A percentile compares a stretch with the other conserved stretches of the same genome.
Evolutionary conservation across 2,113 vertebrate species (phyloP).

Genomic region (Neomonachus schauinslandi): DNA sequence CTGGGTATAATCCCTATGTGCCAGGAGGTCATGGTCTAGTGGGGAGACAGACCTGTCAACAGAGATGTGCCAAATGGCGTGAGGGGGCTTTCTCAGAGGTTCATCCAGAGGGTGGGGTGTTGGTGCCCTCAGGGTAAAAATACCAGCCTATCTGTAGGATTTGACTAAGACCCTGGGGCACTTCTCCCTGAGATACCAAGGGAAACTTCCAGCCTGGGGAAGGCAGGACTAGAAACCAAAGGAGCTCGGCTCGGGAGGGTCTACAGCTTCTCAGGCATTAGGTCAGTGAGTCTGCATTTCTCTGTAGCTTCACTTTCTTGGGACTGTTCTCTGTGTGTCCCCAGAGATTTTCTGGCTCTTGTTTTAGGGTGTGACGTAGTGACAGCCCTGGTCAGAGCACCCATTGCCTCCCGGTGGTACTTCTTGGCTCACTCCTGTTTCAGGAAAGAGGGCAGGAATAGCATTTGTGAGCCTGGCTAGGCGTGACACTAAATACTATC

Average conservation of each 20-base stretch:
- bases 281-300: background rate
- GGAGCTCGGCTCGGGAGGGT: rapidly evolving
- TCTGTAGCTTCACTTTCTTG: background rate
- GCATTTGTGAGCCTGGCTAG: background rate
- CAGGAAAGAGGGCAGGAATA: background rate
- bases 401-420: rapidly evolving
- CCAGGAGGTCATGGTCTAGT: background rate
- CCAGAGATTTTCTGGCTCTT: background rate
- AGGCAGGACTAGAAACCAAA: background rate
- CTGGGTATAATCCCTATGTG: background rate
- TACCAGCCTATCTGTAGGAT: rapidly evolving
- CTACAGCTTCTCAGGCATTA: background rate
- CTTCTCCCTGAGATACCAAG: background rate
- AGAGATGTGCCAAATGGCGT: background rate
- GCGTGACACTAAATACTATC: rapidly evolving
- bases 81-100: background rate
- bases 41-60: background rate
- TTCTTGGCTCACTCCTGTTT: background rate
- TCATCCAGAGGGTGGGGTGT: background rate
- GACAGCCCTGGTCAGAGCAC: too few species aligned
- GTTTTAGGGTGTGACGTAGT: rapidly evolving
- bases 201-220: background rate
- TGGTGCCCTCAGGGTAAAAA: rapidly evolving
- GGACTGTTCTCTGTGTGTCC: background rate
- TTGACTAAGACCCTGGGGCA: background rate